These are phyloP conservation scores for Epirrhoe alternata DNA, from an alignment of 2,888 invertebrate species.

Conservation along the genomic window DNA sequence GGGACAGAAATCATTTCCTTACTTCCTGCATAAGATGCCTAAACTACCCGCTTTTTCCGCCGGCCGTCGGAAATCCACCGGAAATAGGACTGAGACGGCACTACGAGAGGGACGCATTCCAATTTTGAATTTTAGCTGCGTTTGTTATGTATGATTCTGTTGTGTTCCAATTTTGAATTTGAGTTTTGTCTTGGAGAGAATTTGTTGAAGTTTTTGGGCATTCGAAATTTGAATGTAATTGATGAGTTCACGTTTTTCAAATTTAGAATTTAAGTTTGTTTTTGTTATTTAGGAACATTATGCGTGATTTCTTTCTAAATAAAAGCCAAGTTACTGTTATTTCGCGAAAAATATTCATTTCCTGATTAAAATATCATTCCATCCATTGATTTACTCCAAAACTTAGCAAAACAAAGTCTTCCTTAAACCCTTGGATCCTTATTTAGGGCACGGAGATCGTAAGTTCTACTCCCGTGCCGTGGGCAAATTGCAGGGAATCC, in stretches of 20 bases:
- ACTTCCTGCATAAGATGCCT: conserved; percentile 70
- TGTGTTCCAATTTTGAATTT: neutral
- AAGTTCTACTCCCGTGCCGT: conserved; percentile 73
- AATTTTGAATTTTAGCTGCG: conserved; percentile 34
- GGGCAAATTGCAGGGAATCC: conserved; percentile 82
- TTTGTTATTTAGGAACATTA: neutral
- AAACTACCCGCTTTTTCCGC: conserved; percentile 73
- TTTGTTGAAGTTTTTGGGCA: no score
- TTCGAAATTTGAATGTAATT: neutral
- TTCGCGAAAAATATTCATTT: no score
- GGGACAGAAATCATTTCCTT: conserved; percentile 81
- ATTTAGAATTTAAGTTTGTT: neutral
- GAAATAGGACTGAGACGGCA: conserved; percentile 77
- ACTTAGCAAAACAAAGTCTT: conserved; percentile 12
- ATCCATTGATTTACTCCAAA: neutral
- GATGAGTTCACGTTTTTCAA: neutral
- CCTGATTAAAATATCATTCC: no score
- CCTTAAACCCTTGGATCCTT: conserved; percentile 51
- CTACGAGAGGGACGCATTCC: conserved; percentile 33
- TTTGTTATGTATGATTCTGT: conserved; percentile 24
- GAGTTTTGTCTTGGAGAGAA: neutral
- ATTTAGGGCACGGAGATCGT: conserved; percentile 76
- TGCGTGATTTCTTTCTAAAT: no score
- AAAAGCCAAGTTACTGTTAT: no score
- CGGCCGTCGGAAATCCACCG: conserved; percentile 71